Conservation (phyloP, 2,113 vertebrate genomes). For the Aptenodytes forsteri region DNA sequence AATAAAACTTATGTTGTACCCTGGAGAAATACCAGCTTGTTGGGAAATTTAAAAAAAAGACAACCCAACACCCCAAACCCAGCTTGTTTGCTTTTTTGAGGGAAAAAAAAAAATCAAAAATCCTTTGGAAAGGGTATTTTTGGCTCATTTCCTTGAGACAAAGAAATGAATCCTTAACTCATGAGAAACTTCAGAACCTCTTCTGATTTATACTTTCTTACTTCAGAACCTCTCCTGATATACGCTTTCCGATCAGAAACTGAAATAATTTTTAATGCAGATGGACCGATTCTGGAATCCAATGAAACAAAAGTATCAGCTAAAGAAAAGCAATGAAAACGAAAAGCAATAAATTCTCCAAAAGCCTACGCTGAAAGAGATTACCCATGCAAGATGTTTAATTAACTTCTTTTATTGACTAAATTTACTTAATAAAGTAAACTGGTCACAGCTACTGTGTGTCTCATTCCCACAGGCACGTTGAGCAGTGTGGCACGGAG, state of each 20-base stretch:
- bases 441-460: not conserved
- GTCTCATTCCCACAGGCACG: not conserved
- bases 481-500: not conserved
- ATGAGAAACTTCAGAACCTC: not conserved
- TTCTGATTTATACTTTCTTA: not conserved
- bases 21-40: not conserved
- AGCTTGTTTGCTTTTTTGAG: not conserved
- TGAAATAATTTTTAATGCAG: not conserved
- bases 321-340: not conserved
- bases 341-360: not conserved
- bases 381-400: constrained; percentile 15
- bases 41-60: not conserved
- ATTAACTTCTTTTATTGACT: constrained; percentile 34
- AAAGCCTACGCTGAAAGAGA: not conserved
- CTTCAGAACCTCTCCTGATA: not conserved
- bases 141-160: not conserved
- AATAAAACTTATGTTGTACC: not conserved
- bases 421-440: not conserved
- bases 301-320: not conserved
- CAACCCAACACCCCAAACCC: not conserved
- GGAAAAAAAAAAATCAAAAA: not conserved
- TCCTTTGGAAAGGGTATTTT: not conserved
- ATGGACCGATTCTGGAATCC: not conserved
- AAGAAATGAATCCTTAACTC: not conserved
- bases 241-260: not conserved